These are phyloP conservation scores for Hirundichthys speculiger DNA, from an alignment of 2,113 vertebrate species.

Conservation along the genomic window DNA sequence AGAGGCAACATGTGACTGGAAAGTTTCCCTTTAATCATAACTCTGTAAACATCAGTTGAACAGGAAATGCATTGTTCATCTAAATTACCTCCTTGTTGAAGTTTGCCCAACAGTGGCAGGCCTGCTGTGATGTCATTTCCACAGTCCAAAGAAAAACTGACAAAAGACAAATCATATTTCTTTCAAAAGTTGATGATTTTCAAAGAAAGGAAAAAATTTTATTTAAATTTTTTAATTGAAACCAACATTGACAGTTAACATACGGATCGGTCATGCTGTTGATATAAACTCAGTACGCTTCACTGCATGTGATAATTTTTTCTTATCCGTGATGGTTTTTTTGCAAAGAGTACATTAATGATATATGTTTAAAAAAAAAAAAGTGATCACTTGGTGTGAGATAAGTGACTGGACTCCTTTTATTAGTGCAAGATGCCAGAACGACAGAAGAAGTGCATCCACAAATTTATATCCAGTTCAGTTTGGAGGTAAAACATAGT, in stretches of 20 bases:
- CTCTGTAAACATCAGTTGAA: background rate
- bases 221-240: background rate
- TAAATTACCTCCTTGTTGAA: background rate
- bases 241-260: background rate
- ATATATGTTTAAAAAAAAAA: too few relatives aligned
- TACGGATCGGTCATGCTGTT: background rate
- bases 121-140: background rate
- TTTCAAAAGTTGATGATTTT: too few relatives aligned
- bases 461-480: background rate
- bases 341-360: background rate
- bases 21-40: constrained; percentile 3
- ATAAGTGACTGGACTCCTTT: too few relatives aligned
- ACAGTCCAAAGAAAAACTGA: background rate
- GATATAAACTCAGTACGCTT: background rate
- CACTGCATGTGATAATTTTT: background rate
- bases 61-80: background rate
- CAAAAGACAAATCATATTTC: background rate
- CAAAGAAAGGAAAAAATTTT: too few relatives aligned
- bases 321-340: background rate
- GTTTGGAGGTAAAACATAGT: too few relatives aligned
- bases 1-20: background rate
- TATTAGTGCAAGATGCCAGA: background rate
- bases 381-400: background rate
- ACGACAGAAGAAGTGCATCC: background rate
- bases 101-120: background rate